Conservation (phyloP, 1,140 invertebrate genomes). For the Trypoxylus dichotomus region DNA sequence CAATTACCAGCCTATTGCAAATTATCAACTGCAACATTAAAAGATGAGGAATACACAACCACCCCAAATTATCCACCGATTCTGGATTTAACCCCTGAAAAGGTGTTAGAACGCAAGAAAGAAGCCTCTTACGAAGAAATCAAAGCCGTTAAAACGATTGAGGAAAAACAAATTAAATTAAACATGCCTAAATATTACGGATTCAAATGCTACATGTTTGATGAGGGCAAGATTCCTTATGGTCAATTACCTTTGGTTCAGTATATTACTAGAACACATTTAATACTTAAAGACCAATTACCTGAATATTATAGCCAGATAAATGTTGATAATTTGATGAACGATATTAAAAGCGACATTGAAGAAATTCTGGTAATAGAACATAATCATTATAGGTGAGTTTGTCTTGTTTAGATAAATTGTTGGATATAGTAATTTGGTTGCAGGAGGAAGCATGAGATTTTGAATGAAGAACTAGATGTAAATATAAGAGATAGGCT, state of each 20-base stretch:
- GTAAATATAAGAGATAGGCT: conserved; percentile 51
- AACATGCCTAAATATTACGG: conserved; percentile 82
- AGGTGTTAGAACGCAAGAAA: conserved; percentile 51
- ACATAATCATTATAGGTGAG: conserved; percentile 58
- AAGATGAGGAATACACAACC: conserved; percentile 46
- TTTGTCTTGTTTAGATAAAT: conserved; percentile 24
- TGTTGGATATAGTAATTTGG: conserved; percentile 32
- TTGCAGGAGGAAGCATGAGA: conserved; percentile 37
- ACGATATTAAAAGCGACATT: conserved; percentile 59
- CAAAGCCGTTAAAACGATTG: conserved; percentile 67
- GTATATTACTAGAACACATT: conserved; percentile 68
- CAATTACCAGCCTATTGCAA: neutral
- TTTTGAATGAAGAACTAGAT: conserved; percentile 38
- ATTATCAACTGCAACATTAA: conserved; percentile 18
- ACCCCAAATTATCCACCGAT: conserved; percentile 65
- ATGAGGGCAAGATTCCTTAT: conserved; percentile 56
- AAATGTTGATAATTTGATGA: conserved; percentile 52
- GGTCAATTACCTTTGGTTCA: neutral
- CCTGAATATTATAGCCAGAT: conserved; percentile 60
- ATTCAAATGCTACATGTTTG: conserved; percentile 64
- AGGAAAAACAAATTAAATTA: conserved; percentile 79
- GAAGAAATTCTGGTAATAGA: conserved; percentile 65
- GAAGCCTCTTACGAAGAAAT: conserved; percentile 62
- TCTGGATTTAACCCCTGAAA: conserved; percentile 56
- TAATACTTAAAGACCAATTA: conserved; percentile 58